These are phyloP conservation scores for Drosophila vallismaia DNA, from an alignment of 2,888 invertebrate genomes.

Conservation along the genomic window DNA sequence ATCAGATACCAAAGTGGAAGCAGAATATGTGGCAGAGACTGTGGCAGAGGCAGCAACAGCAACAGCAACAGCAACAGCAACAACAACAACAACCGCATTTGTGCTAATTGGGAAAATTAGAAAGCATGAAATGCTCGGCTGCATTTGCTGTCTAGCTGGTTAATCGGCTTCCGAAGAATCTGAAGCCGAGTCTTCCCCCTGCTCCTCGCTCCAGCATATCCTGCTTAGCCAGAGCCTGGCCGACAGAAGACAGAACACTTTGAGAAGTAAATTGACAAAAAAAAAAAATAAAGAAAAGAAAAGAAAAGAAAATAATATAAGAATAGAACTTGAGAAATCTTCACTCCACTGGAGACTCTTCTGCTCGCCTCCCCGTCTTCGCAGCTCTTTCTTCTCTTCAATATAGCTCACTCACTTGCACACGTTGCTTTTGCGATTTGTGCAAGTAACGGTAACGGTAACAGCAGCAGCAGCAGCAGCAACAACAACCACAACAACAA, in stretches of 20 bases:
- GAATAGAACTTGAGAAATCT: slow-evolving; percentile 13
- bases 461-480: slow-evolving; percentile 28
- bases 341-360: slow-evolving; percentile 66
- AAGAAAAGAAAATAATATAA: slow-evolving; percentile 6
- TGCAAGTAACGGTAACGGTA: slow-evolving; percentile 62
- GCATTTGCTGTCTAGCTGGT: slow-evolving; percentile 57
- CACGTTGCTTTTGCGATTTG: slow-evolving; percentile 13
- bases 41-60: slow-evolving; percentile 23
- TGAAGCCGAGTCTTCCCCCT: neutral
- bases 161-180: slow-evolving; percentile 58
- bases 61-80: slow-evolving; percentile 29
- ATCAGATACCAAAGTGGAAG: slow-evolving; percentile 22
- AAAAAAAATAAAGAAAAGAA: neutral
- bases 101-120: slow-evolving; percentile 78
- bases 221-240: slow-evolving; percentile 14
- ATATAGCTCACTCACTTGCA: slow-evolving; percentile 8
- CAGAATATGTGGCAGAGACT: slow-evolving; percentile 11
- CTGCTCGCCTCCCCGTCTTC: slow-evolving; percentile 15
- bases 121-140: slow-evolving; percentile 75
- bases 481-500: slow-evolving; percentile 52
- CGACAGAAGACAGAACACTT: neutral
- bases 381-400: slow-evolving; percentile 9
- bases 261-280: neutral
- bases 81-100: slow-evolving; percentile 56
- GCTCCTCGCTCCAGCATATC: slow-evolving; percentile 9